Conservation (phyloP, 2,113 vertebrate species). For the Falco punctatus region DNA sequence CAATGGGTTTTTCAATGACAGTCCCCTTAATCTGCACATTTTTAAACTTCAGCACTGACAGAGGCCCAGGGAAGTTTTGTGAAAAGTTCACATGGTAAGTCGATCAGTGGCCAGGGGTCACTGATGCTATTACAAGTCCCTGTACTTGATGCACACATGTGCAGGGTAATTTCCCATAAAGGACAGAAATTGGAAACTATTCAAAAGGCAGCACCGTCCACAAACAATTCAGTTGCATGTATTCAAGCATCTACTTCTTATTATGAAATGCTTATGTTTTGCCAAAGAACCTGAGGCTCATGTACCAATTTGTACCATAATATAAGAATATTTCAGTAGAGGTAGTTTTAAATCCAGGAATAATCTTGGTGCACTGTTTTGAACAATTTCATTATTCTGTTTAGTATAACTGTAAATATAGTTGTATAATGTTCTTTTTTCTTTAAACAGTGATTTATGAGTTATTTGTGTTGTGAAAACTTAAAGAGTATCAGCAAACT, state of each 20-base stretch:
- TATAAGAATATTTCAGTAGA: not conserved
- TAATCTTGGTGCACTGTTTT: not conserved
- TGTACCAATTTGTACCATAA: not conserved
- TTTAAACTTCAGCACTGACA: slow-evolving; percentile 31
- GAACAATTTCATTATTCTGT: not conserved
- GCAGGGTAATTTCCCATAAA: not conserved
- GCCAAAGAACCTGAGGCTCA: rapidly evolving
- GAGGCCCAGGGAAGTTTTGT: not conserved
- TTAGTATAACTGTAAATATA: not conserved
- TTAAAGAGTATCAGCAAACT: not conserved
- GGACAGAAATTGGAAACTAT: not conserved
- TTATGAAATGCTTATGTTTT: not conserved
- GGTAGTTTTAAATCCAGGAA: not conserved
- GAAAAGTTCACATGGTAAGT: not conserved
- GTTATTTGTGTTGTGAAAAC: not conserved
- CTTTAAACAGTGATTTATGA: not conserved
- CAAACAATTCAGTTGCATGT: not conserved
- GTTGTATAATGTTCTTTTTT: not conserved
- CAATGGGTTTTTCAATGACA: not conserved
- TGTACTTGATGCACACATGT: not conserved
- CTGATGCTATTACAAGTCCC: not conserved
- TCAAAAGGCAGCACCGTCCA: not conserved
- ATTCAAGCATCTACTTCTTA: not conserved
- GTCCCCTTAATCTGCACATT: not conserved
- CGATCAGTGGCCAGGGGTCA: not conserved